Base-by-base conservation (phyloP, 92 coral and sea anemone genomes). In the Hydrozoanthus gracilis region DNA sequence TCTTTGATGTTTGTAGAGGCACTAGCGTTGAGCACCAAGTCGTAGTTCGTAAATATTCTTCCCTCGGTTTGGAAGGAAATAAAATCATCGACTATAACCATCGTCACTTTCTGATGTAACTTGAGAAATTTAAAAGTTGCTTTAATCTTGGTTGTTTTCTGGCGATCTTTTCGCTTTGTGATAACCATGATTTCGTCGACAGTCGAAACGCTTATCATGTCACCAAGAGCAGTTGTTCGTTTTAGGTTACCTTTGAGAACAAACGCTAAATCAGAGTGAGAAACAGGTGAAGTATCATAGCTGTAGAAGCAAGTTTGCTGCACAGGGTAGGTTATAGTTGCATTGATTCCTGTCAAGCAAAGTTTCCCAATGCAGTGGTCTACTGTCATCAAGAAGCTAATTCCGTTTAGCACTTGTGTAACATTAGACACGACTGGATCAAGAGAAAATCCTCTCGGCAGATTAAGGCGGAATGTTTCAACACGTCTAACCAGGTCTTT, bases 321-420 rank as follows among this genome's bases (percentile, higher is more conserved):
- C 18, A 80, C 4, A 11, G 74, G 61, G 66, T 65, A 80, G 73
- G 72, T 45, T 15, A 80, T 65, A 4, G 85, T 80, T 64, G 85
- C 85, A 65, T 80, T 80, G 62, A 80, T 80, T 65, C 72, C 73
- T 49, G 3, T 15, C 74, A 80, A 70, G 35, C 85, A 80, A 49
- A 80, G 74, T 20, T 65, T 58, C 64, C 66, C 73, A 56, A 80
- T 65, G 52, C 85, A 80, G 52, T 64, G 66, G 13, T 80, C 73
- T 68, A 80, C 9, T 0, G 85, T 80, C 85, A 80, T 80, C 55
- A 20, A 16, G 35, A 80, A 80, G 47, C 47, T 50, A 80, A 80
- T 11, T 2, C 85, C 85, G 49, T 65, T 64, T 39, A 80, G 74
- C 16, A 20, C 69, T 65, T 80, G 85, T 17, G 85, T 80, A n/a